Conservation (phyloP, 2,797 vertebrate genomes). For the Gorsachius magnificus region DNA sequence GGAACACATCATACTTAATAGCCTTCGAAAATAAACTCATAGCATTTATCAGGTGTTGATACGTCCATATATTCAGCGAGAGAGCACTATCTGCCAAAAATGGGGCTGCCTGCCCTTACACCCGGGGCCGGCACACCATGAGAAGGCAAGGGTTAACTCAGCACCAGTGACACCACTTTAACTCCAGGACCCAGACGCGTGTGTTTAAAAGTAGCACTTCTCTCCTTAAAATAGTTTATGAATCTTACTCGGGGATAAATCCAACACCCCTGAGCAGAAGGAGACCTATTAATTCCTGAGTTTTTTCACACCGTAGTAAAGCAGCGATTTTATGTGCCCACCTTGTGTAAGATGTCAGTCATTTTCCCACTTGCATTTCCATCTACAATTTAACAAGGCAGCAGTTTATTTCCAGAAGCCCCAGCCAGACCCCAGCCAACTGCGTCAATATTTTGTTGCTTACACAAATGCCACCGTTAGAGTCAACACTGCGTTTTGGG, state of each 20-base stretch:
- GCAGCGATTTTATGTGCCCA: conserved; percentile 70
- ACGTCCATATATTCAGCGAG: neutral
- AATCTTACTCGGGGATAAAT: conserved; percentile 57
- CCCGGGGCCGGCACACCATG: fast-evolving
- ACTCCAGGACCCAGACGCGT: neutral
- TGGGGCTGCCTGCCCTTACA: neutral
- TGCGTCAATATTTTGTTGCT: conserved; percentile 74
- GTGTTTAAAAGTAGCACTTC: conserved; percentile 73
- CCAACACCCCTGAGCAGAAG: conserved; percentile 61
- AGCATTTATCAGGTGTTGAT: neutral
- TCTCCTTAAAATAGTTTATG: conserved; percentile 76
- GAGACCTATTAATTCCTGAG: conserved; percentile 71
- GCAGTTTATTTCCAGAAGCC: conserved; percentile 73
- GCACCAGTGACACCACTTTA: conserved; percentile 1
- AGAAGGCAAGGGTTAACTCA: neutral
- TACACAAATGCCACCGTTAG: conserved; percentile 57
- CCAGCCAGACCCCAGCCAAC: conserved; percentile 63
- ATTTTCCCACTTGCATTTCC: conserved; percentile 67
- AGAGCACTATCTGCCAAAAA: neutral
- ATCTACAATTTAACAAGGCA: conserved; percentile 70
- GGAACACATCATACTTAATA: fast-evolving
- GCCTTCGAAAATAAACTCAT: neutral
- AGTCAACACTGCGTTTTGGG: conserved; percentile 47
- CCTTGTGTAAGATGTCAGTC: conserved; percentile 70
- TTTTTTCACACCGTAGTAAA: conserved; percentile 59